Evolutionary conservation across 30 jellyfish, hydroid and myxozoan genomes (phyloP), one percentile per base, ranked within the genome.

Genomic region (Cassiopea xamachana): DNA sequence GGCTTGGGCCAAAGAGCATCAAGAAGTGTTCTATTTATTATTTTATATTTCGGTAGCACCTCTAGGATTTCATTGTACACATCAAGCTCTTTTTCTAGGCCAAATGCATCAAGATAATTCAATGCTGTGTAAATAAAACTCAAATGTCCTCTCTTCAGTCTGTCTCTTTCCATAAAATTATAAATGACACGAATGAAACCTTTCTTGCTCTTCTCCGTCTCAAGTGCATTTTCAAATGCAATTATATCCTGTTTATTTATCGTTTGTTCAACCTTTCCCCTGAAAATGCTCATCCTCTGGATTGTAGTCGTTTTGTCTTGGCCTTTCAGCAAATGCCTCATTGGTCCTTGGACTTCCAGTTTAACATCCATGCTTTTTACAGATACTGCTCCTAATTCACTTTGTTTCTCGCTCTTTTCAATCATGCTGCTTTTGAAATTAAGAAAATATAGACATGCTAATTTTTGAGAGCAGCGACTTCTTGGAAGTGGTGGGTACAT

Each of bases 1-100:
- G 98, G 97, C 68, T 92, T 92, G 14, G 98, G 97, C 99, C 99
- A 96, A 47, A 92, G 19, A 0, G 97, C 98, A 89, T 96, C 99
- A 10, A 96, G 73, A 49, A 92, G n/a, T 3, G 97, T 84, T 68
- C 82, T 89, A 64, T 92, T 96, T 5, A 48, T 79, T 80, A 92
- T 93, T 70, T 79, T 92, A 60, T 89, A 95, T 61, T 93, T 86
- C 69, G 99, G 99, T 43, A 96, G 87, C 18, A 89, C 98, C 79
- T 96, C 98, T 27, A 96, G 70, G 1, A 96, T 82, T 72, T 85
- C 93, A 73, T 96, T 92, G 82, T 96, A 96, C 8, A 81, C 97
- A 62, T 90, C 97, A 47, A 96, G 39, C 49, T 96, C 96, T 72
- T 96, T 89, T 50, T 83, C 96, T 46, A 92, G 60, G 50, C 94